phyloP scores from a whole-genome alignment of 2,113 vertebrate genomes.

The Podarcis muralis region DNA sequence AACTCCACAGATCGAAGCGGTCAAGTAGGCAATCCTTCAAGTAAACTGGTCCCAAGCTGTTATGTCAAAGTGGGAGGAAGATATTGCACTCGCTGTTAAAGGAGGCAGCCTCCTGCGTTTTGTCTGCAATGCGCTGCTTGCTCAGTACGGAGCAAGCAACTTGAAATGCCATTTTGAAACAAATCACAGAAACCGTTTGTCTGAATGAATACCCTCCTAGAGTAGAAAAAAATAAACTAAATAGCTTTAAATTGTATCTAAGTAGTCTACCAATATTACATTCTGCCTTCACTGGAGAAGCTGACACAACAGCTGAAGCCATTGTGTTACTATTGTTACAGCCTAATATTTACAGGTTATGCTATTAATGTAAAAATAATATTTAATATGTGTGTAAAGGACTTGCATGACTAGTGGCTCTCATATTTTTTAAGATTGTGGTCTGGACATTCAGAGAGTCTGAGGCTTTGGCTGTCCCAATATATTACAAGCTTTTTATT shows the following conservation, averaged over 20 bases:
- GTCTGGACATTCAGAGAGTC: background rate
- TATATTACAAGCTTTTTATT: background rate
- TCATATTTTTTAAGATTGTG: background rate
- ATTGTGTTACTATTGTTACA: background rate
- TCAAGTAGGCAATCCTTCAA: too few relatives aligned
- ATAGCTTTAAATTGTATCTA: background rate
- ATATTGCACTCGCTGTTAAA: background rate
- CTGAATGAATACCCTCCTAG: background rate
- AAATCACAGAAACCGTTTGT: background rate
- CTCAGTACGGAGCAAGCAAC: background rate
- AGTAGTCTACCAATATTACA: background rate
- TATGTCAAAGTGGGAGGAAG: background rate
- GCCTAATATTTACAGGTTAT: background rate
- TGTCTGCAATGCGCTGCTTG: background rate
- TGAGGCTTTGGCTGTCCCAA: background rate
- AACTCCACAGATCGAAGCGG: too few relatives aligned
- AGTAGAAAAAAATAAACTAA: background rate
- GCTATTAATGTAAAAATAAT: background rate
- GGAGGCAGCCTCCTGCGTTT: background rate
- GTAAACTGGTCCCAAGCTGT: too few relatives aligned
- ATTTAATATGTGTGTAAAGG: background rate
- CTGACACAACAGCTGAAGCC: background rate
- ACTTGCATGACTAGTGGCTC: background rate
- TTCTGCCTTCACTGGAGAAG: background rate
- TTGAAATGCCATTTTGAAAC: background rate